These are phyloP conservation scores for Rhyacophila evoluta DNA, from an alignment of 2,888 invertebrate genomes.

Conservation along the genomic window DNA sequence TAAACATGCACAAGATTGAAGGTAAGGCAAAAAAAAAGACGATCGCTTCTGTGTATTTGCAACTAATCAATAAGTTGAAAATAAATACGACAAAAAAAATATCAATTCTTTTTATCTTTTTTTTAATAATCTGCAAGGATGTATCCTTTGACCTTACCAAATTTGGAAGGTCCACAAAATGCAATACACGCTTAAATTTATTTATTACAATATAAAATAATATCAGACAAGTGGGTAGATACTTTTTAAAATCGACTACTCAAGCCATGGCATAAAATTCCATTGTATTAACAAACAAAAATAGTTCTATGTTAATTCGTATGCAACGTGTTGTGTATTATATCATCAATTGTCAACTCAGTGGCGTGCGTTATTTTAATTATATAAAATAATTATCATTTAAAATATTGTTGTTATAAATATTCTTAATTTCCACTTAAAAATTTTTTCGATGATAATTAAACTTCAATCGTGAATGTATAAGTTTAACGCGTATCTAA, in stretches of 20 bases:
- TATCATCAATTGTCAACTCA: not conserved
- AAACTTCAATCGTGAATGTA: too few relatives aligned
- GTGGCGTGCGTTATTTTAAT: not conserved
- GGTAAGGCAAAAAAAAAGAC: too few relatives aligned
- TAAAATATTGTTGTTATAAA: too few relatives aligned
- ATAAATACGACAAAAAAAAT: too few relatives aligned
- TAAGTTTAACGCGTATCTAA: too few relatives aligned
- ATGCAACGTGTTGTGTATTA: conserved; percentile 17
- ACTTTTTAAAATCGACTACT: not conserved
- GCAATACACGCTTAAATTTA: not conserved
- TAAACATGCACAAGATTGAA: too few relatives aligned
- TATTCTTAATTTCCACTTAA: too few relatives aligned
- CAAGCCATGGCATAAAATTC: not conserved
- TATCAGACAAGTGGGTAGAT: not conserved
- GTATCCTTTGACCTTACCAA: conserved; percentile 6
- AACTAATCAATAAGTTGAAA: too few relatives aligned
- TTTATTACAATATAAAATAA: conserved; percentile 1
- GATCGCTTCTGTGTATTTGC: too few relatives aligned
- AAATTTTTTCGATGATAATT: too few relatives aligned
- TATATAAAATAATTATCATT: too few relatives aligned
- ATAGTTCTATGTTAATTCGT: not conserved
- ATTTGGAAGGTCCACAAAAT: not conserved
- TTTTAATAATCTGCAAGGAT: not conserved
- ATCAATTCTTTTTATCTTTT: too few relatives aligned
- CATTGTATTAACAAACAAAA: conserved; percentile 12